A percentile compares a stretch with the other conserved stretches of the same genome.
These are phyloP conservation scores for Australoheros facetus DNA, from an alignment of 2,797 vertebrate genomes.

Conservation along the genomic window DNA sequence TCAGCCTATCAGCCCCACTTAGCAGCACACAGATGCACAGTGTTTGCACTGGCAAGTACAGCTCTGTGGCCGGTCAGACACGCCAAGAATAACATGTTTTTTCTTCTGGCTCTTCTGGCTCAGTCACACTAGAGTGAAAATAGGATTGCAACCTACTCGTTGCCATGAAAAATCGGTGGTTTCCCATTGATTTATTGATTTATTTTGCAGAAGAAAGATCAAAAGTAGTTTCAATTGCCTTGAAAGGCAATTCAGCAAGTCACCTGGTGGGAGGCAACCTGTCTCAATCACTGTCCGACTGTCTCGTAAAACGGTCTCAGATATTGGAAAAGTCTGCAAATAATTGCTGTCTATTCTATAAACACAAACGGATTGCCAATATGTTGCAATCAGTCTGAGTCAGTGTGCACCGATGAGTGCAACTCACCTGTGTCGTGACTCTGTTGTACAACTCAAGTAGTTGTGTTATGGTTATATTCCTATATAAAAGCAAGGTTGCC, in stretches of 20 bases:
- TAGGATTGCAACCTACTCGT: not conserved
- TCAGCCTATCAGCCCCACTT: not conserved
- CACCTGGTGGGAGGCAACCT: rapidly evolving
- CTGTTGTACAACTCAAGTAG: too few species aligned
- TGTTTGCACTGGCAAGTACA: not conserved
- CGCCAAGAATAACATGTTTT: not conserved
- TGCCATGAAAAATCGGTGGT: not conserved
- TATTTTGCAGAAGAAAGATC: too few species aligned
- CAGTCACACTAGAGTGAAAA: not conserved
- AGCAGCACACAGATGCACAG: not conserved
- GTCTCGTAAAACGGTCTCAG: not conserved
- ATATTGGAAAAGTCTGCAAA: not conserved
- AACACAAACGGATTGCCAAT: too few species aligned
- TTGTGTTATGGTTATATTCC: too few species aligned
- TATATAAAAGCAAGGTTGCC: too few species aligned
- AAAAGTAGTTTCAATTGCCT: not conserved
- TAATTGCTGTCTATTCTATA: not conserved
- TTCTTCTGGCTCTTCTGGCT: not conserved
- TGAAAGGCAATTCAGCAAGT: not conserved
- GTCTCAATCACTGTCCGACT: not conserved
- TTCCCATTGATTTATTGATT: rapidly evolving
- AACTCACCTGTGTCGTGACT: too few species aligned
- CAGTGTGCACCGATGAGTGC: too few species aligned
- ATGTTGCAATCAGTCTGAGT: too few species aligned
- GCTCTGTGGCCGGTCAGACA: not conserved